These are phyloP conservation scores for Chelonus insularis DNA, from an alignment of 1,140 invertebrate genomes.

Conservation along the genomic window DNA sequence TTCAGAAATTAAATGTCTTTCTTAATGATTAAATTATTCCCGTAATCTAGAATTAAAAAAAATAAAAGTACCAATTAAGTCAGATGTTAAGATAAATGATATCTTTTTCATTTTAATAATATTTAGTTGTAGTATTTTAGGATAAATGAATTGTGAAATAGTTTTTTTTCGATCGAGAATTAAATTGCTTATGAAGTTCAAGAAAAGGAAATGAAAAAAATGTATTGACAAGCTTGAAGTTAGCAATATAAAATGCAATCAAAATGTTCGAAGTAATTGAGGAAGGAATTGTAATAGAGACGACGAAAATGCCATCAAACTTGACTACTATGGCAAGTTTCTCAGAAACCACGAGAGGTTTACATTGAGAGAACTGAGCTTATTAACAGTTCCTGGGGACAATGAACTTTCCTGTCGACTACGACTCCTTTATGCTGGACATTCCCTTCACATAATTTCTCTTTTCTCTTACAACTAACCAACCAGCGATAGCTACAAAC, in stretches of 20 bases:
- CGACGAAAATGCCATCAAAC: slow-evolving; percentile 1
- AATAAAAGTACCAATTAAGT: no score
- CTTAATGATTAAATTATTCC: no score
- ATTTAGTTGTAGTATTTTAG: no score
- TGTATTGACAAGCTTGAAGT: background rate
- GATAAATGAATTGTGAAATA: no score
- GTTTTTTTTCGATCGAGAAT: no score
- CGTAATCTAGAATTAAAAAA: no score
- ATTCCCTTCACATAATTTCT: background rate
- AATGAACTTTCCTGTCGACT: background rate
- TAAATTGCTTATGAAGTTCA: background rate
- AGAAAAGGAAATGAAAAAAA: background rate
- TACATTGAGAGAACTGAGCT: background rate
- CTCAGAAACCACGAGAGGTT: background rate
- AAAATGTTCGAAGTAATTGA: slow-evolving; percentile 8
- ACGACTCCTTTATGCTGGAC: background rate
- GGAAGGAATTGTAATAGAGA: slow-evolving; percentile 2
- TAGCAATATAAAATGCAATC: background rate
- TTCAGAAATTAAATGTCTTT: no score
- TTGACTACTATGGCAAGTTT: background rate
- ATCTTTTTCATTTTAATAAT: no score
- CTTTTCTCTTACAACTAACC: background rate
- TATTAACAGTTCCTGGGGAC: slow-evolving; percentile 7
- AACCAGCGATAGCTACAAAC: background rate
- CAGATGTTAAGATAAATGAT: no score